phyloP scores from a whole-genome alignment of 1,140 invertebrate genomes.

The Trachymyrmex cornetzi region DNA sequence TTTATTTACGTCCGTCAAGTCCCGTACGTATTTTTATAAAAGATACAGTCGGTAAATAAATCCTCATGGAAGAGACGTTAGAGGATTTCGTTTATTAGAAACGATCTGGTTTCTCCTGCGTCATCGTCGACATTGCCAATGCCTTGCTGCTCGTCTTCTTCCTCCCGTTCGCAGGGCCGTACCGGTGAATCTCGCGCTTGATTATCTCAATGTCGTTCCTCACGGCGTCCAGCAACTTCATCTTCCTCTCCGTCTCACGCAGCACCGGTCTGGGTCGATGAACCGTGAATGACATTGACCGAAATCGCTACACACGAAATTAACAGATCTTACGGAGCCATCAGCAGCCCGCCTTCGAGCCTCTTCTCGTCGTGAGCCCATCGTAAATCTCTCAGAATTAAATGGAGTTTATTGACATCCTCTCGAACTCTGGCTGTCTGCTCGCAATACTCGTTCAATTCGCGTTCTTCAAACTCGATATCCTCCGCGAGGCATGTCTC shows the following conservation, averaged over 20 bases:
- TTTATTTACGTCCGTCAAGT: slow-evolving; percentile 34
- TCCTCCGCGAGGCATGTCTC: slow-evolving; percentile 61
- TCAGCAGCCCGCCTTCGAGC: slow-evolving; percentile 69
- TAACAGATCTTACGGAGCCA: slow-evolving; percentile 62
- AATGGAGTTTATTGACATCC: slow-evolving; percentile 55
- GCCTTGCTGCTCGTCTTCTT: background rate
- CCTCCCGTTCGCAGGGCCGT: background rate
- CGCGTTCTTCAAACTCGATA: slow-evolving; percentile 52
- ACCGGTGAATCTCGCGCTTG: slow-evolving; percentile 50
- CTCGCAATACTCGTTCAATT: slow-evolving; percentile 40
- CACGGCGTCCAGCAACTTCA: slow-evolving; percentile 55
- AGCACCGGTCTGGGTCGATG: slow-evolving; percentile 70
- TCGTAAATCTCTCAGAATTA: slow-evolving; percentile 58
- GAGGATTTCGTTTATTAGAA: slow-evolving; percentile 34
- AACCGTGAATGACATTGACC: slow-evolving; percentile 43
- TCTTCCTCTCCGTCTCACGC: slow-evolving; percentile 69
- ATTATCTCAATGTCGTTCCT: slow-evolving; percentile 57
- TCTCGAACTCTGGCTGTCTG: slow-evolving; percentile 43
- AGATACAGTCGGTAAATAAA: slow-evolving; percentile 23
- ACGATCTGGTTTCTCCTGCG: slow-evolving; percentile 43
- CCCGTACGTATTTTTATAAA: slow-evolving; percentile 1
- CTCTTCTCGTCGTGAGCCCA: slow-evolving; percentile 48
- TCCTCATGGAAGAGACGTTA: slow-evolving; percentile 12
- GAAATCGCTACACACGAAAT: slow-evolving; percentile 24
- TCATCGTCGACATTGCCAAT: slow-evolving; percentile 22